phyloP scores from a whole-genome alignment of 2,888 invertebrate genomes.

The Polylopha cassiicola region DNA sequence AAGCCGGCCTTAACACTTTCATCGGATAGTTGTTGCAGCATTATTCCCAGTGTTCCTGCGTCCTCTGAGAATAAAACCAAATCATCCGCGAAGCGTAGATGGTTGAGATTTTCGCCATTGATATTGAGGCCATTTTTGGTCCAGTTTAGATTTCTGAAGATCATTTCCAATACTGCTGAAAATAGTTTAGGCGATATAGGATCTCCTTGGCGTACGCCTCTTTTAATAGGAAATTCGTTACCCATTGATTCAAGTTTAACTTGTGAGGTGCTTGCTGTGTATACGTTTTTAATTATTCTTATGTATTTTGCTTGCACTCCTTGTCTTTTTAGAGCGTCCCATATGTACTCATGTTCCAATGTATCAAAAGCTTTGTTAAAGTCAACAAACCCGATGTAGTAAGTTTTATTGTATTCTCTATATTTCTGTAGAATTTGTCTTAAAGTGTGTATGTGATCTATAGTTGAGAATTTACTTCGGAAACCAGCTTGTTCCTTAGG shows the following conservation, averaged over 20 bases:
- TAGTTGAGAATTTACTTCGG: constrained; percentile 22
- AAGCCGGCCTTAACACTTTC: constrained; percentile 17
- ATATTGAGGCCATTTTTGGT: constrained; percentile 10
- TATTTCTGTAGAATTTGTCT: constrained; percentile 22
- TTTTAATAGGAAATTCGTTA: constrained; percentile 20
- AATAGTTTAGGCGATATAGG: constrained; percentile 25
- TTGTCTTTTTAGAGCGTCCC: constrained; percentile 24
- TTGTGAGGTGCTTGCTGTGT: constrained; percentile 24
- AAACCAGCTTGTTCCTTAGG: constrained; percentile 27
- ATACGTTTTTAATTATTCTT: constrained; percentile 26
- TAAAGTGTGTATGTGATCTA: constrained; percentile 27
- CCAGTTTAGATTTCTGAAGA: constrained; percentile 20
- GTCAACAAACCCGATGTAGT: constrained; percentile 27
- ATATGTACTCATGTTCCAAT: constrained; percentile 24
- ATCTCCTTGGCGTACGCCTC: constrained; percentile 26
- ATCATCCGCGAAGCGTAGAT: constrained; percentile 16
- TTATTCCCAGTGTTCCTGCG: constrained; percentile 17
- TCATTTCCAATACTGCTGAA: constrained; percentile 18
- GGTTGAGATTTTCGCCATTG: constrained; percentile 16
- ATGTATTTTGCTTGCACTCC: constrained; percentile 27
- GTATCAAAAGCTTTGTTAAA: constrained; percentile 29
- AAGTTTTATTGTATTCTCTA: constrained; percentile 24
- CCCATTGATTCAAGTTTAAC: constrained; percentile 26
- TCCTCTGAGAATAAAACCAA: constrained; percentile 22
- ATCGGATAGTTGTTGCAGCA: constrained; percentile 22